A percentile compares a stretch with the other conserved stretches of the same genome.
Evolutionary conservation across 2,888 invertebrate species (phyloP).

Genomic region (Epiperipatus broadwayi): DNA sequence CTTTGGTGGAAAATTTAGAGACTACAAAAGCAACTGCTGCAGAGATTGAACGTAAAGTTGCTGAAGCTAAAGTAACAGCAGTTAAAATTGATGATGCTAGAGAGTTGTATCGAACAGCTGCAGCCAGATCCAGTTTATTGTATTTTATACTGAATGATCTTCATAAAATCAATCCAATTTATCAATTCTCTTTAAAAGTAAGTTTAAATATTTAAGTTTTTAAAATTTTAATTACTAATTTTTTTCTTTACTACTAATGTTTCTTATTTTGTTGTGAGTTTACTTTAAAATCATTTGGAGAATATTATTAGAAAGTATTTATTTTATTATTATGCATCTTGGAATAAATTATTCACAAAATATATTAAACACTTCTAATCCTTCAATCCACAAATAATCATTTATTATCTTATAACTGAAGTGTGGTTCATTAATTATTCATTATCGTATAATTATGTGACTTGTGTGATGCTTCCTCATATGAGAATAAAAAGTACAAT

Average conservation of each 20-base stretch:
- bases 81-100: constrained; percentile 77
- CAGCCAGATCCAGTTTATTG: constrained; percentile 72
- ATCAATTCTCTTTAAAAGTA: constrained; percentile 87
- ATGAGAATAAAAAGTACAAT: no score
- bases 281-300: no score
- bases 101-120: constrained; percentile 75
- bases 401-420: no score
- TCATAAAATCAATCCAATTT: constrained; percentile 87
- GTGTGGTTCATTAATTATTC: no score
- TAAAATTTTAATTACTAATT: neutral
- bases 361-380: no score
- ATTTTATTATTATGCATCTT: no score
- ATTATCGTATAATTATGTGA: no score
- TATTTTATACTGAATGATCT: constrained; percentile 90
- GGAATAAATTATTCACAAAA: no score
- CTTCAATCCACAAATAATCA: no score
- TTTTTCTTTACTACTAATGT: constrained; percentile 5
- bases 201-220: constrained; percentile 1
- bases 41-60: constrained; percentile 67
- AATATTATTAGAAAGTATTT: no score
- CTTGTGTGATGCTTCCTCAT: no score
- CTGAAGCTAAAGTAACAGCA: constrained; percentile 78
- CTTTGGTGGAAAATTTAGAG: constrained; percentile 84
- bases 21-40: constrained; percentile 86
- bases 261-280: constrained; percentile 11